phyloP scores from a whole-genome alignment of 2,797 vertebrate species.

The Momotus momota region DNA sequence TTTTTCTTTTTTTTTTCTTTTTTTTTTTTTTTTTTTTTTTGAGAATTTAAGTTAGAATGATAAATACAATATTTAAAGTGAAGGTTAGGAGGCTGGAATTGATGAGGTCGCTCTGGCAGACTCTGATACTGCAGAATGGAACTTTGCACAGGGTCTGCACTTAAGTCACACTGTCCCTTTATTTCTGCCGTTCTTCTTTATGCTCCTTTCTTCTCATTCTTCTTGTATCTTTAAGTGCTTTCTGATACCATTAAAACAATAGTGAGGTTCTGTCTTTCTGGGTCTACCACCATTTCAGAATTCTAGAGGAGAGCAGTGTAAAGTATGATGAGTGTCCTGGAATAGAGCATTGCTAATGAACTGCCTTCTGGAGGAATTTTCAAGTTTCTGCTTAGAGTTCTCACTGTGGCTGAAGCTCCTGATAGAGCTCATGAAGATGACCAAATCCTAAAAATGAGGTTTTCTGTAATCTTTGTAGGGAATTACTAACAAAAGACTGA shows the following conservation, averaged over 20 bases:
- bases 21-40: not conserved
- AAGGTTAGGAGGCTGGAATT: not conserved
- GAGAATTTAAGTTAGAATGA: not conserved
- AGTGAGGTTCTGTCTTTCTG: not conserved
- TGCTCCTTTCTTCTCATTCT: not conserved
- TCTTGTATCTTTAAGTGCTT: not conserved
- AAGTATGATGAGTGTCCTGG: rapidly evolving
- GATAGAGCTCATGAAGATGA: not conserved
- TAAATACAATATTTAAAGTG: not conserved
- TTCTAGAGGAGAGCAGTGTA: not conserved
- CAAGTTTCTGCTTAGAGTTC: not conserved
- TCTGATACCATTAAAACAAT: not conserved
- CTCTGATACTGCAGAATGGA: not conserved
- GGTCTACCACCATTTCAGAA: not conserved
- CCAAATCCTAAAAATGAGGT: not conserved
- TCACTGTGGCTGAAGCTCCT: not conserved
- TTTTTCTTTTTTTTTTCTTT: not conserved
- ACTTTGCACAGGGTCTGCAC: rapidly evolving
- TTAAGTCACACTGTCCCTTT: not conserved
- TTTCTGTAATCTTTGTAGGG: not conserved
- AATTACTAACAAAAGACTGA: not conserved
- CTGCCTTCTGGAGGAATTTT: not conserved
- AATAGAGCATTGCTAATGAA: not conserved
- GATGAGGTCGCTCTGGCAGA: not conserved
- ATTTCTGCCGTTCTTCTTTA: not conserved